A percentile compares a stretch with the other conserved stretches of the same genome.
These are phyloP conservation scores for Amphipoea oculea DNA, from an alignment of 2,888 invertebrate species.

Conservation along the genomic window DNA sequence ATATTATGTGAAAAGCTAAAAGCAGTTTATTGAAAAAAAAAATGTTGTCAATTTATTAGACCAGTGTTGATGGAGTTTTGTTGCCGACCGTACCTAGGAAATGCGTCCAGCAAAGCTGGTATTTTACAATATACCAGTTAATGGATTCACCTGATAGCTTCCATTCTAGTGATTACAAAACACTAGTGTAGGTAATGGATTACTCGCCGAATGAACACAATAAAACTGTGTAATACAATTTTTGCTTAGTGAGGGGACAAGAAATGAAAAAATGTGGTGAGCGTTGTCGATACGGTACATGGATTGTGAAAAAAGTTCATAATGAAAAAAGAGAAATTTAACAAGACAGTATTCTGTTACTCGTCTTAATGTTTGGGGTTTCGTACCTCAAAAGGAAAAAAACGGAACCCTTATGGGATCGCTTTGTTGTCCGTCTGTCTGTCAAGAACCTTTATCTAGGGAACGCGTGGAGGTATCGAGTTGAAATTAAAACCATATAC, in stretches of 20 bases:
- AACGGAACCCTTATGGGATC: too few relatives aligned
- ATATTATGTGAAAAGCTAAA: too few relatives aligned
- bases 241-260: neutral
- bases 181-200: neutral
- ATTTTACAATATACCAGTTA: neutral
- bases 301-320: neutral
- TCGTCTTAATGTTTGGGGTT: neutral
- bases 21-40: too few relatives aligned
- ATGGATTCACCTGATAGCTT: neutral
- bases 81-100: neutral
- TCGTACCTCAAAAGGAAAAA: too few relatives aligned
- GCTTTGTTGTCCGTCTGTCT: too few relatives aligned
- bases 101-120: neutral
- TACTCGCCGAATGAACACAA: neutral
- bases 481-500: too few relatives aligned
- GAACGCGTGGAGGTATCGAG: too few relatives aligned
- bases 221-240: neutral
- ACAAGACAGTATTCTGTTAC: neutral
- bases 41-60: too few relatives aligned
- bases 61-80: too few relatives aligned
- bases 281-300: neutral
- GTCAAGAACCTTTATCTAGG: too few relatives aligned
- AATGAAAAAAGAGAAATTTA: too few relatives aligned
- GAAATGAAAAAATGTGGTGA: neutral
- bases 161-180: constrained; percentile 2